Base-by-base conservation (phyloP, 2,113 vertebrate genomes). In the Plecturocebus donacophilus region DNA sequence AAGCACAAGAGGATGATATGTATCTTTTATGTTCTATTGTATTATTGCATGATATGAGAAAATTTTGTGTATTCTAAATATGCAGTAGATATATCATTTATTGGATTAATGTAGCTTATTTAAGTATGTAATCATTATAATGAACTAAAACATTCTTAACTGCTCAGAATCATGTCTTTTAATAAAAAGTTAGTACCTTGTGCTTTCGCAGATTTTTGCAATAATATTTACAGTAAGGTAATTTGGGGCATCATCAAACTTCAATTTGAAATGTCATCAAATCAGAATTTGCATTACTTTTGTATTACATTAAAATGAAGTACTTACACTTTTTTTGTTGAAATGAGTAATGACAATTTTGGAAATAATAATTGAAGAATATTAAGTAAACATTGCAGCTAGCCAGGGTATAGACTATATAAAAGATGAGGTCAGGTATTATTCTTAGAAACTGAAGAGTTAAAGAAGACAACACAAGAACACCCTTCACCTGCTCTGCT, bases 121-220 rank as follows among this genome's bases (percentile, higher is more conserved):
- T 9, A 10, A 81, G 80, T 38, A 71, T 23, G 19, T 42, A 40
- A 82, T 87, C 30, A 38, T 68, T 92, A 75, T 92, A 87, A 91
- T 91, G 70, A 86, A 75, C 30, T 64, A 64, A 91, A 95, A 70
- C 47, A 87, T 77, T 82, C 35, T 77, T 91, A 94, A 64, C 86
- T 92, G 42, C 6, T 93, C 47, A 56, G 52, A 54, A 54, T 90
- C 32, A 61, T 66, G 27, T 56, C 30, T 93, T 91, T 91, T 79
- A 79, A 94, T 89, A 89, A 85, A 93, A 90, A 64, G 20, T 52
- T 85, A 38, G 49, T 73, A 23, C 17, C 21, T 54, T 66, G 17
- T 64, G 25, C 84, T 95, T 70, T 64, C 38, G 42, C 68, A 91
- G 58, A 82, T 56, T 77, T 19, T 16, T 82, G 17, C 23, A 80